A percentile compares a stretch with the other conserved stretches of the same genome.
These are phyloP conservation scores for Lampris incognitus DNA, from an alignment of 2,113 vertebrate genomes.

Conservation along the genomic window DNA sequence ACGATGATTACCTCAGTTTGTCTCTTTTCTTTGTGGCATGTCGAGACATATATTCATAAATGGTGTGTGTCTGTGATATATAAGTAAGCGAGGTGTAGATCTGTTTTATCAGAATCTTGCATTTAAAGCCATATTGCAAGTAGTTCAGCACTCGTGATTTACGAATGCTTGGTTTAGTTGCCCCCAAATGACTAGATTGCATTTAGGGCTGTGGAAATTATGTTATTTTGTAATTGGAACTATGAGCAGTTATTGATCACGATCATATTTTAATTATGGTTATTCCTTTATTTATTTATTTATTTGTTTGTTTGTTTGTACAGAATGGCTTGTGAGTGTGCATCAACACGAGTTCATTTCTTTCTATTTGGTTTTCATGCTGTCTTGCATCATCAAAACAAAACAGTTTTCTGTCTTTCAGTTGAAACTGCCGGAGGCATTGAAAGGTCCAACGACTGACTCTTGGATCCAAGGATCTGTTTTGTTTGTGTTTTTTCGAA, in stretches of 20 bases:
- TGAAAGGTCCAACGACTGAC: too few relatives aligned
- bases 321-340: too few relatives aligned
- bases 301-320: too few relatives aligned
- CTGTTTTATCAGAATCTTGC: constrained; percentile 1
- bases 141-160: neutral
- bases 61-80: constrained; percentile 8
- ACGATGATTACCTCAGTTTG: constrained; percentile 4
- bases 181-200: neutral
- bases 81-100: constrained; percentile 25
- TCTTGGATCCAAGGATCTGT: too few relatives aligned
- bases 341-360: too few relatives aligned
- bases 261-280: too few relatives aligned
- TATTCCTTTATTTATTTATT: too few relatives aligned
- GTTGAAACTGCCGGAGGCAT: too few relatives aligned
- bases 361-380: neutral
- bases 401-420: too few relatives aligned
- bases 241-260: too few relatives aligned
- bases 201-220: neutral
- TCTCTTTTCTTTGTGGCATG: neutral
- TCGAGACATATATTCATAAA: constrained; percentile 23
- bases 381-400: neutral
- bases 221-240: too few relatives aligned
- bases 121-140: constrained; percentile 23
- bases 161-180: constrained; percentile 19
- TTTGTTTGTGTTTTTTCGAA: too few relatives aligned